These are phyloP conservation scores for Cryptocheilus praepositus DNA, from an alignment of 2,888 invertebrate genomes.

Conservation along the genomic window DNA sequence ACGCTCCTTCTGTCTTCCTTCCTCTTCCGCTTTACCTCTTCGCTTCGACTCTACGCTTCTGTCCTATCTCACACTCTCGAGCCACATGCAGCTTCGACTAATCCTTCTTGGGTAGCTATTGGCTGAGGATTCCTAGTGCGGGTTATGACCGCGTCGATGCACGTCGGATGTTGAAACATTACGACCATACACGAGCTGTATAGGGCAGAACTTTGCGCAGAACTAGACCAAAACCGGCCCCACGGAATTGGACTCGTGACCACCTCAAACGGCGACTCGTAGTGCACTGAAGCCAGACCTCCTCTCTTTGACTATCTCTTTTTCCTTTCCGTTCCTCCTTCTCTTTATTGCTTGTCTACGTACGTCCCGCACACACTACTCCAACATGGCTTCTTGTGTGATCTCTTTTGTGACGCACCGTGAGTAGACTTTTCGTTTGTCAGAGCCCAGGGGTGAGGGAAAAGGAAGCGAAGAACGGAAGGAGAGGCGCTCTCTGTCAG, in stretches of 20 bases:
- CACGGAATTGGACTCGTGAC: constrained; percentile 25
- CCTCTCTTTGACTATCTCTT: constrained; percentile 21
- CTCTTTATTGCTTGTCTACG: constrained; percentile 10
- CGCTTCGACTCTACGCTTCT: neutral
- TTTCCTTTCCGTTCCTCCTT: constrained; percentile 12
- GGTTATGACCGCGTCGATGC: constrained; percentile 14
- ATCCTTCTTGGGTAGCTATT: constrained; percentile 3
- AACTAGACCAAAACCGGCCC: constrained; percentile 27
- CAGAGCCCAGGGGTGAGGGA: neutral
- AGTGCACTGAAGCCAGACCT: constrained; percentile 15
- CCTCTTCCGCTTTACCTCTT: neutral
- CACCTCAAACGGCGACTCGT: constrained; percentile 34
- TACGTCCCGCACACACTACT: too few relatives aligned
- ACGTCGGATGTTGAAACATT: constrained; percentile 13
- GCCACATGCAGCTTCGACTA: neutral
- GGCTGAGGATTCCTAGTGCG: neutral
- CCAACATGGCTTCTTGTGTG: too few relatives aligned
- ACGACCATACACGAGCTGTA: neutral
- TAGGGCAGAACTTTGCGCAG: constrained; percentile 23
- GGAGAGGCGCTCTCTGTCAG: too few relatives aligned
- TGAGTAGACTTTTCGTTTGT: neutral
- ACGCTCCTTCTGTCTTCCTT: neutral
- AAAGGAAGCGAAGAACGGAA: too few relatives aligned
- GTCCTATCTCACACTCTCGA: constrained; percentile 3
- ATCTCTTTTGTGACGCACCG: neutral